Conservation (phyloP, 2,797 vertebrate species). For the Adelosebastes latens region DNA sequence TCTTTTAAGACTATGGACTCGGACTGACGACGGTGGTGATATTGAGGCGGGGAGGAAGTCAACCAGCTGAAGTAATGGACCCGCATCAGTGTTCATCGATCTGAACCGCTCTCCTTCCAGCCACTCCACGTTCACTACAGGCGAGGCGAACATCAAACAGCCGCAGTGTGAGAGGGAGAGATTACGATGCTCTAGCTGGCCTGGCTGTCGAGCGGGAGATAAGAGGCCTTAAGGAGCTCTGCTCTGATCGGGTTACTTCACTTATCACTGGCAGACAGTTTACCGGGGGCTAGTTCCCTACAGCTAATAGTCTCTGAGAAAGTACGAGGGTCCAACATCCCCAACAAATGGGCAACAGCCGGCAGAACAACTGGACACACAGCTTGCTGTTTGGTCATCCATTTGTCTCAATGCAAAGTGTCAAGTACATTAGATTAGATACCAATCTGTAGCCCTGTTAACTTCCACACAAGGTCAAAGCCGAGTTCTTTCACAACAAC, state of each 20-base stretch:
- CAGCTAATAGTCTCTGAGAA: slow-evolving; percentile 56
- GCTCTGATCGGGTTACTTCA: slow-evolving; percentile 72
- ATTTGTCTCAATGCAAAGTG: slow-evolving; percentile 57
- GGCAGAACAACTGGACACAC: slow-evolving; percentile 8
- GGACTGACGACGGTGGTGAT: slow-evolving; percentile 29
- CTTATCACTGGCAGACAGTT: slow-evolving; percentile 74
- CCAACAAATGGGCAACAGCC: slow-evolving; percentile 34
- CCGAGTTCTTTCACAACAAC: slow-evolving; percentile 1
- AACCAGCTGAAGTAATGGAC: slow-evolving; percentile 55
- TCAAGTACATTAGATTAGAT: slow-evolving; percentile 33
- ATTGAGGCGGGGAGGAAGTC: slow-evolving; percentile 43
- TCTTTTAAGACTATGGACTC: slow-evolving; percentile 31
- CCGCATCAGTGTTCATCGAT: slow-evolving; percentile 64
- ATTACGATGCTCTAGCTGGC: slow-evolving; percentile 68
- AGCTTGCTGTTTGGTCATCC: slow-evolving; percentile 10
- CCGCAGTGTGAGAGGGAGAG: slow-evolving; percentile 55
- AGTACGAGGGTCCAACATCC: slow-evolving; percentile 8
- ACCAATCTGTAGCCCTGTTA: slow-evolving; percentile 12
- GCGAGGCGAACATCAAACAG: slow-evolving; percentile 46
- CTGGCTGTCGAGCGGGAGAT: slow-evolving; percentile 67
- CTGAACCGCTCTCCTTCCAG: slow-evolving; percentile 34
- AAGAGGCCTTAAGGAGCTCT: slow-evolving; percentile 75
- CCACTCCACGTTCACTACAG: slow-evolving; percentile 36
- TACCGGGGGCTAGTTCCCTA: slow-evolving; percentile 42
- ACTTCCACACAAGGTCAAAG: slow-evolving; percentile 50